Evolutionary conservation across 2,888 invertebrate genomes (phyloP).

Genomic region (Xestia xanthographa): DNA sequence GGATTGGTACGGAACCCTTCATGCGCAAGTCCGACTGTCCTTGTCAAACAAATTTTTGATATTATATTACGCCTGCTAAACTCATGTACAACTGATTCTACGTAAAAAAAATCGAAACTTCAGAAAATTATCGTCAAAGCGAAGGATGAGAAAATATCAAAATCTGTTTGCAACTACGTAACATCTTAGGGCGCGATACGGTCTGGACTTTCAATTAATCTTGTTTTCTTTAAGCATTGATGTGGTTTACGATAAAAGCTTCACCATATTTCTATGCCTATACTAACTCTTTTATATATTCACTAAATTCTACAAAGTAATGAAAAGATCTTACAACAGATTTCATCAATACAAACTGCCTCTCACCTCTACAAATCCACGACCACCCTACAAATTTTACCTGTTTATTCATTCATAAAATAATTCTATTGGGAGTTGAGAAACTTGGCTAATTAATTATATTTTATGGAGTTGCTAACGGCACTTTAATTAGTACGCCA

Average conservation of each 20-base stretch:
- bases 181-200: not conserved
- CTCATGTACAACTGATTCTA: not conserved
- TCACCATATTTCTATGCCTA: not conserved
- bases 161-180: not conserved
- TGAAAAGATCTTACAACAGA: constrained; percentile 4
- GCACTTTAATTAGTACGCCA: constrained; percentile 67
- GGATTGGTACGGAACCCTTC: too few relatives aligned
- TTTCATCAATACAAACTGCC: not conserved
- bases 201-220: constrained; percentile 5
- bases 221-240: not conserved
- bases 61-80: not conserved
- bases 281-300: constrained; percentile 2
- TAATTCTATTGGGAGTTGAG: constrained; percentile 63
- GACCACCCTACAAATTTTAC: constrained; percentile 61
- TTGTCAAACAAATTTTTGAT: not conserved
- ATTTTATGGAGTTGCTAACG: constrained; percentile 68
- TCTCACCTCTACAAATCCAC: constrained; percentile 30
- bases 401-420: constrained; percentile 68
- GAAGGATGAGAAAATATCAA: not conserved
- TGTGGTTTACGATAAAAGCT: constrained; percentile 16
- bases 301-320: not conserved
- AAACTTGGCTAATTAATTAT: constrained; percentile 72
- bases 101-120: not conserved
- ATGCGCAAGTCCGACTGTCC: not conserved
- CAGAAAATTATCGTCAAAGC: not conserved